Percentiles rank a stretch among this genome's conserved stretches.
phyloP scores from a whole-genome alignment of 2,797 vertebrate species.

The Enteromius afrohamiltoni region DNA sequence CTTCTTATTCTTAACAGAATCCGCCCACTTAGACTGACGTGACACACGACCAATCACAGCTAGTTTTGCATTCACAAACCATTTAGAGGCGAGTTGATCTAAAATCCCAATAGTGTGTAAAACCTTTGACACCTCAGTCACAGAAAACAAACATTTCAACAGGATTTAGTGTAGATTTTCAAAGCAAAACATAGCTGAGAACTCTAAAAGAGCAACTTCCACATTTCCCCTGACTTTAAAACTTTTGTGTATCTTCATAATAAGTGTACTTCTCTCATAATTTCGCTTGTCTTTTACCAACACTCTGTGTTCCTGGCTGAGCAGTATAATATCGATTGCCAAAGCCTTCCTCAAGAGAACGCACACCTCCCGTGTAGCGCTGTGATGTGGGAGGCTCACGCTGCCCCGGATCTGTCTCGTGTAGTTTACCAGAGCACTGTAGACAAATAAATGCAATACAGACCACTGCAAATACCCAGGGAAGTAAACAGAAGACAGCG shows the following conservation, averaged over 20 bases:
- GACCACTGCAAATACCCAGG: constrained; percentile 63
- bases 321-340: constrained; percentile 55
- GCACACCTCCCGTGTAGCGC: constrained; percentile 42
- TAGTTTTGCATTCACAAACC: not conserved
- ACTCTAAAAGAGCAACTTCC: not conserved
- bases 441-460: constrained; percentile 71
- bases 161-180: not conserved
- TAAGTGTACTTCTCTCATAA: constrained; percentile 39
- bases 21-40: not conserved
- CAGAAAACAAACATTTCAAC: not conserved
- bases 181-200: not conserved
- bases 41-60: not conserved
- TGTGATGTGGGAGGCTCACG: constrained; percentile 58
- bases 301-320: constrained; percentile 49
- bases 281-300: constrained; percentile 30
- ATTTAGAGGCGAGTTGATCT: not conserved
- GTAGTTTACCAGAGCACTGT: constrained; percentile 64
- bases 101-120: not conserved
- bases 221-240: not conserved
- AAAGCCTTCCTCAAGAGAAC: constrained; percentile 47
- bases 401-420: constrained; percentile 65
- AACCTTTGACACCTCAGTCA: not conserved
- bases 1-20: not conserved
- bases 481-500: constrained; percentile 67
- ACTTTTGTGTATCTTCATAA: constrained; percentile 25